A percentile compares a stretch with the other conserved stretches of the same genome.
Evolutionary conservation across 2,888 invertebrate genomes (phyloP).

Genomic region (Zeuzera pyrina): DNA sequence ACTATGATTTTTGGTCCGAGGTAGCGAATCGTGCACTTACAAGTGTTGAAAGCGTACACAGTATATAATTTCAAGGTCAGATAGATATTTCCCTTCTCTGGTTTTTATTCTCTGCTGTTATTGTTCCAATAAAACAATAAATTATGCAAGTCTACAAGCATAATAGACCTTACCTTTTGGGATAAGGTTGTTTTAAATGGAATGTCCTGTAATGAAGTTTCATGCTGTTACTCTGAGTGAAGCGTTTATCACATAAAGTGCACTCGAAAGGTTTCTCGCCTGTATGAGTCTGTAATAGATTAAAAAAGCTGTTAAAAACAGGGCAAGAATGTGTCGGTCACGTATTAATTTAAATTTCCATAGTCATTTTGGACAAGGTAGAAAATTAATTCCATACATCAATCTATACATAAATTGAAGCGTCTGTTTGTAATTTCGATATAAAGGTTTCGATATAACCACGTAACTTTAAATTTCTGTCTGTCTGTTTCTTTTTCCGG

Average conservation of each 20-base stretch:
- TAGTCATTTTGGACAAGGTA: no score
- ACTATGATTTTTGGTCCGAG: no score
- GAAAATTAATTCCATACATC: no score
- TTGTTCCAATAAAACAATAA: neutral
- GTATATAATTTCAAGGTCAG: no score
- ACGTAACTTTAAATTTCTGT: no score
- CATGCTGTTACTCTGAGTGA: slow-evolving; percentile 63
- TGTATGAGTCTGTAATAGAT: slow-evolving; percentile 46
- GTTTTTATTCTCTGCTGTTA: slow-evolving; percentile 5
- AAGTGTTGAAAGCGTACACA: neutral
- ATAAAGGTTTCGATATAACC: no score
- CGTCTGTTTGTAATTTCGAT: no score
- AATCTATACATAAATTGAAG: no score
- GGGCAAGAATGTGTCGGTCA: no score
- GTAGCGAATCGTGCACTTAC: neutral
- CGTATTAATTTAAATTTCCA: neutral
- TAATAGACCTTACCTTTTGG: slow-evolving; percentile 38
- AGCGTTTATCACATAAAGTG: slow-evolving; percentile 49
- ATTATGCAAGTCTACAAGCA: neutral
- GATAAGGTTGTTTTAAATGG: slow-evolving; percentile 58
- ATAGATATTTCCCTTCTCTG: no score
- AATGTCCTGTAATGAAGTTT: slow-evolving; percentile 54
- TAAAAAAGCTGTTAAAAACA: neutral
- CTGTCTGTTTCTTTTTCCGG: no score
- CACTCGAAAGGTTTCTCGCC: slow-evolving; percentile 53